Base-by-base conservation (phyloP, 2,888 invertebrate genomes). In the Petrolisthes cinctipes region DNA sequence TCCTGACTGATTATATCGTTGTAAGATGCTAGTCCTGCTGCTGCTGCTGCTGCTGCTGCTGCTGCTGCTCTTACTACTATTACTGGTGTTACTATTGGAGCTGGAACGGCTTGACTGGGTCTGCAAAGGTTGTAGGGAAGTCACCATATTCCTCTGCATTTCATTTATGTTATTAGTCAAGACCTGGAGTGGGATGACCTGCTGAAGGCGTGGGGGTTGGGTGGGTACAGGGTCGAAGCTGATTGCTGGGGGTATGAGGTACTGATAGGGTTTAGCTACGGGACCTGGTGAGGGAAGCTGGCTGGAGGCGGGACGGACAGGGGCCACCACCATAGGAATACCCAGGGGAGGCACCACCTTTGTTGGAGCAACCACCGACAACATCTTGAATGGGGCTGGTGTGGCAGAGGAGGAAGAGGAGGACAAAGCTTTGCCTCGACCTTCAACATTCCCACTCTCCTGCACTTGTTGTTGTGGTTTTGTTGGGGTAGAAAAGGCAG, bases 271-370 rank as follows among this genome's bases (percentile, higher is more conserved):
- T 73, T 14, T 20, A 20, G 66, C n/a, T 37, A 71, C 56, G 20
- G 57, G 79, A 23, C n/a, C n/a, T 20, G 14, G 54, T 6, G 83
- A 37, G 17, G 76, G 23, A 37, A 37, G 37, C 71, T 73, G 53
- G n/a, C 53, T 57, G 23, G 73, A 14, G 7, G 20, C 17, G 23
- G 17, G 11, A 20, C 66, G 56, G 80, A 80, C 53, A n/a, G 83
- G 83, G 17, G 68, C 83, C 68, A 83, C 86, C 66, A 86, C 71
- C 14, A 86, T 61, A 57, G 86, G 83, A n/a, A 83, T 9, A 37
- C 71, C 80, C 6, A 73, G 20, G 11, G 82, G 66, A n/a, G 66
- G n/a, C 66, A 83, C 57, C 3, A 73, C 51, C 37, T 81, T 86
- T n/a, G n/a, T n/a, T n/a, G 83, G 83, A 4, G 51, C 51, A 20